Evolutionary conservation across 2,797 vertebrate species (phyloP).

Genomic region (Vespertilio murinus): DNA sequence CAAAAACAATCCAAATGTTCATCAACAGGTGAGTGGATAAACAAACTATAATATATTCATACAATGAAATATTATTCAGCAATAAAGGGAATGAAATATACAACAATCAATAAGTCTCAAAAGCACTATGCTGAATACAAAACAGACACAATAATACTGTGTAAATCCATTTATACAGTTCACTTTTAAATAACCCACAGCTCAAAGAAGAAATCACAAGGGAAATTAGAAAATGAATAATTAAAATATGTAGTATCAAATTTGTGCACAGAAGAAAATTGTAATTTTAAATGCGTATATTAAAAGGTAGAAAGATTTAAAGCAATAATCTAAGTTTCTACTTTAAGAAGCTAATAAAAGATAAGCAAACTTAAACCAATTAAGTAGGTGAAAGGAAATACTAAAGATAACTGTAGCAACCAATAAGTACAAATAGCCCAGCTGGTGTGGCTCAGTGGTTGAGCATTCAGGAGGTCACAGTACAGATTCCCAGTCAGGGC

Average conservation of each 20-base stretch:
- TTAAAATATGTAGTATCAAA: neutral
- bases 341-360: conserved; percentile 14
- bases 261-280: neutral
- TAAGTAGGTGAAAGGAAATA: neutral
- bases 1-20: neutral
- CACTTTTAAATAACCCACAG: neutral
- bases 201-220: conserved; percentile 35
- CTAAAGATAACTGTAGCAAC: neutral
- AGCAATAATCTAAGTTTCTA: neutral
- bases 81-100: neutral
- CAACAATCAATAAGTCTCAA: neutral
- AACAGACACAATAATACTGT: neutral
- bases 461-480: too few species aligned
- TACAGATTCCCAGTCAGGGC: too few species aligned
- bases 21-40: neutral
- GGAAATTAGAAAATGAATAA: conserved; percentile 25
- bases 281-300: conserved; percentile 1
- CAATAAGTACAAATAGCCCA: neutral
- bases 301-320: neutral
- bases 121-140: neutral
- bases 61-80: neutral
- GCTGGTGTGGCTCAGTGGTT: too few species aligned
- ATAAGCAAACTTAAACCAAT: conserved; percentile 11
- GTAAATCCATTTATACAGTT: neutral
- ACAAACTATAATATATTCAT: neutral